A percentile compares a stretch with the other conserved stretches of the same genome.
These are phyloP conservation scores for Megalopta genalis DNA, from an alignment of 1,140 invertebrate species.

Conservation along the genomic window DNA sequence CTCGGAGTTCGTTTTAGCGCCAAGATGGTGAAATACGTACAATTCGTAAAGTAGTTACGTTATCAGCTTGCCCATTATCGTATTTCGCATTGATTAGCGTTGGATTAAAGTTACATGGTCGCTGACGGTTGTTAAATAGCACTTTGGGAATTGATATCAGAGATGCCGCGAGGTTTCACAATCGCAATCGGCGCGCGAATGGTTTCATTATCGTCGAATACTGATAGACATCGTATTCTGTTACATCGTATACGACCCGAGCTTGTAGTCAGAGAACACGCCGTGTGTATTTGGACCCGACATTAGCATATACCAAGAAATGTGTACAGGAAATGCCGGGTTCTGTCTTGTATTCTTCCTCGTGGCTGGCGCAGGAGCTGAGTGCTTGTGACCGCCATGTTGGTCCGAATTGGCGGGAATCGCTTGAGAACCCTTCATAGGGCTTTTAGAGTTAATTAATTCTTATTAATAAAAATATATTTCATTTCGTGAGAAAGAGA, in stretches of 20 bases:
- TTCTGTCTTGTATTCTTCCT: conserved; percentile 6
- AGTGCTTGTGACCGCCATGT: not conserved
- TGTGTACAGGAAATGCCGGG: conserved; percentile 62
- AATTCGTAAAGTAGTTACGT: not conserved
- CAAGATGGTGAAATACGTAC: not conserved
- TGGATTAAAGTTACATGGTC: conserved; percentile 26
- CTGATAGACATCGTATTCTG: conserved; percentile 46
- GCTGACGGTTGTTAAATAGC: conserved; percentile 19
- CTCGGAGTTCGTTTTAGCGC: conserved; percentile 1
- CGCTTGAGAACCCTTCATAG: no score
- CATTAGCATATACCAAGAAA: conserved; percentile 58
- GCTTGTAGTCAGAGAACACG: conserved; percentile 41
- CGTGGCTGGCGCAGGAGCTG: no score
- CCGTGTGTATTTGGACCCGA: conserved; percentile 18
- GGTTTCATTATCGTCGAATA: conserved; percentile 35
- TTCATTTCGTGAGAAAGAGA: no score
- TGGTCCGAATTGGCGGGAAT: conserved; percentile 12
- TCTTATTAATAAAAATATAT: no score
- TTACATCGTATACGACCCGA: conserved; percentile 54
- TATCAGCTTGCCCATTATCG: conserved; percentile 8
- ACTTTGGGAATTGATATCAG: conserved; percentile 36
- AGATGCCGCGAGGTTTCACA: conserved; percentile 19
- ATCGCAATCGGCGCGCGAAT: conserved; percentile 32
- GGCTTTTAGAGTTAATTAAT: no score
- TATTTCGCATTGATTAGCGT: conserved; percentile 34